Percentiles rank a stretch among this genome's conserved stretches.
These are phyloP conservation scores for Cremastinae sp. DNA, from an alignment of 2,888 invertebrate genomes.

Conservation along the genomic window DNA sequence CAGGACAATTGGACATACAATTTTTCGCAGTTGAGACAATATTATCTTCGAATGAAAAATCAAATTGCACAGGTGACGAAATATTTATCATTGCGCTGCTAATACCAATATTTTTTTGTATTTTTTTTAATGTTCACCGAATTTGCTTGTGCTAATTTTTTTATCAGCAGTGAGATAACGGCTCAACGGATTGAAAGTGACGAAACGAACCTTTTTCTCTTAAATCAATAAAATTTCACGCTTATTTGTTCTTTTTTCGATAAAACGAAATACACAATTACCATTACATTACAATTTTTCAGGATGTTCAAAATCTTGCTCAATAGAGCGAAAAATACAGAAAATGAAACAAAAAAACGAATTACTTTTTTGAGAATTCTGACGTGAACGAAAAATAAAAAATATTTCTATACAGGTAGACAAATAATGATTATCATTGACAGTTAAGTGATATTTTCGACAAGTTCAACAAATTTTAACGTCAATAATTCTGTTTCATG, in stretches of 20 bases:
- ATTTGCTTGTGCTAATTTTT: too few species aligned
- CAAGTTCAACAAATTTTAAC: constrained; percentile 44
- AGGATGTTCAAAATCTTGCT: background rate
- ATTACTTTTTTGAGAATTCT: background rate
- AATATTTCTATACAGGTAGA: constrained; percentile 26
- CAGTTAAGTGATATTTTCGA: constrained; percentile 42
- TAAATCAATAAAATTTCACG: too few species aligned
- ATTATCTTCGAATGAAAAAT: background rate
- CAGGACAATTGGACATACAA: background rate
- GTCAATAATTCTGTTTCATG: constrained; percentile 47
- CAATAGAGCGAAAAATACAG: background rate
- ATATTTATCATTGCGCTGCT: too few species aligned
- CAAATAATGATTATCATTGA: constrained; percentile 43
- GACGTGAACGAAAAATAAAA: constrained; percentile 17
- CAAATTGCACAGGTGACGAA: too few species aligned
- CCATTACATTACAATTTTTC: constrained; percentile 38
- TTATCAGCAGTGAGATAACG: too few species aligned
- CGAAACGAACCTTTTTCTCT: too few species aligned
- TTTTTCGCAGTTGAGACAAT: background rate
- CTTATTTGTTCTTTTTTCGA: too few species aligned
- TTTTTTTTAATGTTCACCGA: too few species aligned
- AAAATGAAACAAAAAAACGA: constrained; percentile 15
- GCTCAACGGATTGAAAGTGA: too few species aligned
- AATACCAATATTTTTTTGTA: too few species aligned
- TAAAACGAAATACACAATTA: background rate